Percentiles rank a stretch among this genome's conserved stretches.
phyloP scores from a whole-genome alignment of 2,797 vertebrate genomes.

The Scyliorhinus canicula region DNA sequence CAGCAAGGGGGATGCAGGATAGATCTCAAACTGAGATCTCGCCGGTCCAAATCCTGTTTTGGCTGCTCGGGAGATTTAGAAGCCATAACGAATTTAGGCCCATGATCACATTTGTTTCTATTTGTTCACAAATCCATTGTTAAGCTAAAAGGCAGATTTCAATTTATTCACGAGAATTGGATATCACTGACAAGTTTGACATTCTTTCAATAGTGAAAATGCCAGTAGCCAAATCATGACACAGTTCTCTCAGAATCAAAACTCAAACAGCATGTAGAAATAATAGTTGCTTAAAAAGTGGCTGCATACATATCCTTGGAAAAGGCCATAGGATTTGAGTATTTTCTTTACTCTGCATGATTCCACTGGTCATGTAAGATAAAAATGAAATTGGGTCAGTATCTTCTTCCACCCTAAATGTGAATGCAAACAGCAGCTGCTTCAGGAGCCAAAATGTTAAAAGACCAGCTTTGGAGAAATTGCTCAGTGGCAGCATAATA shows the following conservation, averaged over 20 bases:
- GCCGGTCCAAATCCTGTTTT: no score
- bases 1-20: no score
- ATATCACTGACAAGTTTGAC: not conserved
- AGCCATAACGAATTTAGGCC: no score
- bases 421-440: slow-evolving; percentile 1
- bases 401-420: not conserved
- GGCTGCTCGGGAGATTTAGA: no score
- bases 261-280: not conserved
- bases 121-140: not conserved
- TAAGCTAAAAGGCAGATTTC: not conserved
- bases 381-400: not conserved
- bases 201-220: not conserved
- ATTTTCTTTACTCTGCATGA: not conserved
- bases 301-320: not conserved
- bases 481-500: not conserved
- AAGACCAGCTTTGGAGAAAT: not conserved
- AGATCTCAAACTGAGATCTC: no score
- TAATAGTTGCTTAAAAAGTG: not conserved
- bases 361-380: not conserved
- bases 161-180: not conserved
- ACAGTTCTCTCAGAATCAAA: not conserved
- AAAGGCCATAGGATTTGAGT: not conserved
- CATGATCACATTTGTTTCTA: not conserved
- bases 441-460: not conserved
- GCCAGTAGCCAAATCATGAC: not conserved